Evolutionary conservation across 53 echinoderm and acorn worm species (phyloP).

Genomic region (Paracentrotus lividus): DNA sequence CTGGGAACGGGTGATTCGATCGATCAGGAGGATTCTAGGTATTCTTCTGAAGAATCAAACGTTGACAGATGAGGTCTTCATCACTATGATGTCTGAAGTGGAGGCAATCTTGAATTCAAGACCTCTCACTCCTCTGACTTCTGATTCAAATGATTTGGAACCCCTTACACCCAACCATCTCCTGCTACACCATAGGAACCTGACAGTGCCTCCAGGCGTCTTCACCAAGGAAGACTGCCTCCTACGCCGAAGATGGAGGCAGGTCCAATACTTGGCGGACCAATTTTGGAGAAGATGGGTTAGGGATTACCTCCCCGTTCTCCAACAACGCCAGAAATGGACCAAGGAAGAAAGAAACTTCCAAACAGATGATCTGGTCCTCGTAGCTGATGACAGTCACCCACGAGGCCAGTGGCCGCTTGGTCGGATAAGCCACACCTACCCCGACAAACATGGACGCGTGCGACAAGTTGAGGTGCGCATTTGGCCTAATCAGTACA

Average conservation of each 20-base stretch:
- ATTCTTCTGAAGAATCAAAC: conserved; percentile 55
- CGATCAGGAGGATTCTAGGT: conserved; percentile 55
- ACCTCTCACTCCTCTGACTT: conserved; percentile 71
- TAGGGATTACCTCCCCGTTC: conserved; percentile 56
- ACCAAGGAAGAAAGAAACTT: conserved; percentile 46
- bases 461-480: conserved; percentile 65
- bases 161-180: conserved; percentile 78
- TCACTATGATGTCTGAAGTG: conserved; percentile 70
- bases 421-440: conserved; percentile 14
- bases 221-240: conserved; percentile 60
- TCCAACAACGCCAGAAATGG: conserved; percentile 77
- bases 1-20: conserved; percentile 73
- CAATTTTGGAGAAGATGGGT: conserved; percentile 72
- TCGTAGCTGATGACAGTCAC: conserved; percentile 31
- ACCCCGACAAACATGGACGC: conserved; percentile 43
- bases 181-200: conserved; percentile 37
- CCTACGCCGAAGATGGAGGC: conserved; percentile 71
- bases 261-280: conserved; percentile 66
- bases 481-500: conserved; percentile 52
- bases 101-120: conserved; percentile 76
- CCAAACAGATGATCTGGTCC: conserved; percentile 69
- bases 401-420: conserved; percentile 68
- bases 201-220: conserved; percentile 49
- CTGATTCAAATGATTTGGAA: conserved; percentile 66
- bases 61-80: conserved; percentile 62